Base-by-base conservation (phyloP, 2,888 invertebrate species). In the Ophion ventricosus region DNA sequence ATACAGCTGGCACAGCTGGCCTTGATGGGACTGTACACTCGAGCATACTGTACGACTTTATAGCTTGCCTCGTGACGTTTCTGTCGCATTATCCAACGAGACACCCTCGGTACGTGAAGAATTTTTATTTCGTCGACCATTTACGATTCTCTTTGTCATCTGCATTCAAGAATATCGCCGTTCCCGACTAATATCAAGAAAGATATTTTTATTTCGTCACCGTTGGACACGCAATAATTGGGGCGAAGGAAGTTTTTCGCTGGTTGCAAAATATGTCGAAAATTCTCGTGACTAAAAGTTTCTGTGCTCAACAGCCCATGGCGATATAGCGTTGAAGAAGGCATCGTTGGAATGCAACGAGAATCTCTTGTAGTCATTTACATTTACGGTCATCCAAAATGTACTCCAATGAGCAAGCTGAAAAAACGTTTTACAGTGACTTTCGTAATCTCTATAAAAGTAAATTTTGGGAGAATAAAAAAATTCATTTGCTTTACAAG, bases 1-100 rank as follows among this genome's bases (percentile, higher is more conserved):
- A 80, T 84, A 86, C 88, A 87, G 87, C 88, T 87, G 87, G 85
- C 90, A 88, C 91, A 90, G 89, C 90, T 90, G 90, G 73, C 82
- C 82, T 84, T 80, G 83, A 74, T 63, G 43, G 35, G 49, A 49
- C 73, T 80, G 43, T 57, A 63, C 35, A 23, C 72, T 10, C 23
- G 64, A 57, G 11, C 59, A n/a, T 59, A 54, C 35, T 75, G 29
- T 56, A 64, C 75, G 74, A 74, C 3, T 26, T 74, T 74, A 63
- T 23, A 29, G 59, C 23, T 29, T 73, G 43, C n/a, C 26, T 73
- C 73, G 43, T 73, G 61, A 73, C 73, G 43, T 69, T 67, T 69
- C 40, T 75, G 61, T 61, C 59, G 40, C 61, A 59, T 59, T 61
- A 61, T 54, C 69, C 69, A 69, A 54, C 69, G 35, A n/a, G 35